phyloP scores from a whole-genome alignment of 2,113 vertebrate species.

The Lontra canadensis region DNA sequence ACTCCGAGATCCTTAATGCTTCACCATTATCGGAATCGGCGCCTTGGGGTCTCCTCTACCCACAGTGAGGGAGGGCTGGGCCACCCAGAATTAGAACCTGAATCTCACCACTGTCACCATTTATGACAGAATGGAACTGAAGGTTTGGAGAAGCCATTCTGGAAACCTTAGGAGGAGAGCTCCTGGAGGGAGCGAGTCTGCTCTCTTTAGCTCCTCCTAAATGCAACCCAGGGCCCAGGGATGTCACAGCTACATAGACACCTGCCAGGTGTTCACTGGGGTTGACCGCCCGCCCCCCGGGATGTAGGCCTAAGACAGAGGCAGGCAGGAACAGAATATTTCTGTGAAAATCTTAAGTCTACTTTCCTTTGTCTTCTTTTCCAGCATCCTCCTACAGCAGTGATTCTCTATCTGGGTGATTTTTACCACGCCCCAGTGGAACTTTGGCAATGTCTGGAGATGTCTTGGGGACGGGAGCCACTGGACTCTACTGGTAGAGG shows the following conservation, averaged over 20 bases:
- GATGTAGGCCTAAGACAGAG: background rate
- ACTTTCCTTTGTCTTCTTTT: background rate
- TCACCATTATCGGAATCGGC: background rate
- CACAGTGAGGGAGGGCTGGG: background rate
- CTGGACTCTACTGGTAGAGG: background rate
- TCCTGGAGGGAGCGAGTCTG: background rate
- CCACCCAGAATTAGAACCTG: background rate
- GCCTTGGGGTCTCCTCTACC: background rate
- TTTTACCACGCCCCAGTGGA: background rate
- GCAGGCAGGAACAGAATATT: background rate
- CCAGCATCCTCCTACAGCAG: background rate
- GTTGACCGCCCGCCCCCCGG: background rate
- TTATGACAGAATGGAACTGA: background rate
- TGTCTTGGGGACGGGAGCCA: background rate
- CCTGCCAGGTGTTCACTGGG: background rate
- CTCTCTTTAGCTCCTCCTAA: background rate
- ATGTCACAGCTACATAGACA: fast-evolving
- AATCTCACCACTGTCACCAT: background rate
- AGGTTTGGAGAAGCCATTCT: background rate
- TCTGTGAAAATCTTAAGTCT: background rate
- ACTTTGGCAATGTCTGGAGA: background rate
- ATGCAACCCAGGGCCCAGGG: background rate
- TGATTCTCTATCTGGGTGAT: background rate
- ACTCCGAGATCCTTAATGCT: slow-evolving; percentile 50
- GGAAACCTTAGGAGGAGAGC: background rate